Percentiles rank a stretch among this genome's conserved stretches.
Conservation (phyloP, 2,888 invertebrate genomes). For the Myopa tessellatipennis region DNA sequence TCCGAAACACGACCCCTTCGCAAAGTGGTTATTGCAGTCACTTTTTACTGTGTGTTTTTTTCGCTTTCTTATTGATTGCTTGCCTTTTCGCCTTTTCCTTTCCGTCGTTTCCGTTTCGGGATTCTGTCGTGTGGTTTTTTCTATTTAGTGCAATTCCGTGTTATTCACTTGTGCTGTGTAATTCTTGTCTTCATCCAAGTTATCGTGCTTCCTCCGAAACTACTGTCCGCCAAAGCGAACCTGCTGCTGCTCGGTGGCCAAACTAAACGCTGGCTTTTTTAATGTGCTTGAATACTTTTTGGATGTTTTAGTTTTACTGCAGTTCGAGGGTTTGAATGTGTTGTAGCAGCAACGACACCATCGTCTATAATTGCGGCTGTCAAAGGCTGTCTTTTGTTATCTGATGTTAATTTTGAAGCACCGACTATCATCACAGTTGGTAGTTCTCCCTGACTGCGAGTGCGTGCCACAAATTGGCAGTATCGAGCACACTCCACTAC, state of each 20-base stretch:
- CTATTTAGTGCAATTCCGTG: constrained; percentile 41
- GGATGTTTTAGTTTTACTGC: background rate
- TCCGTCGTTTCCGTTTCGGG: constrained; percentile 36
- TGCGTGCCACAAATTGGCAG: background rate
- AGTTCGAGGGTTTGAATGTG: background rate
- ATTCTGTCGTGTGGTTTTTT: constrained; percentile 38
- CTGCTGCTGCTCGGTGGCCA: too few species aligned
- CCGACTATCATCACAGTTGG: background rate
- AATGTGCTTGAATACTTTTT: constrained; percentile 3
- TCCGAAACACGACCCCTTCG: background rate
- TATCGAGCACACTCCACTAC: background rate
- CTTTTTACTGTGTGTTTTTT: constrained; percentile 4
- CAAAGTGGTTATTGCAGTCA: constrained; percentile 26
- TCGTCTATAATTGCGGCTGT: constrained; percentile 21
- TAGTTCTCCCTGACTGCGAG: background rate
- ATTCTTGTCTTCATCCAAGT: background rate
- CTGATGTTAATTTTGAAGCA: constrained; percentile 21
- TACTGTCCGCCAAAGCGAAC: background rate
- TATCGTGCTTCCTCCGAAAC: background rate
- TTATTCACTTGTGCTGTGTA: constrained; percentile 13
- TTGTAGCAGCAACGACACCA: constrained; percentile 2
- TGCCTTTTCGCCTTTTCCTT: constrained; percentile 12
- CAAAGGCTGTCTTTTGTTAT: constrained; percentile 1
- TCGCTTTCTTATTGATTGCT: constrained; percentile 4
- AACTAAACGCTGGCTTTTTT: background rate